Base-by-base conservation (phyloP, 2,797 vertebrate genomes). In the Meda fulgida region DNA sequence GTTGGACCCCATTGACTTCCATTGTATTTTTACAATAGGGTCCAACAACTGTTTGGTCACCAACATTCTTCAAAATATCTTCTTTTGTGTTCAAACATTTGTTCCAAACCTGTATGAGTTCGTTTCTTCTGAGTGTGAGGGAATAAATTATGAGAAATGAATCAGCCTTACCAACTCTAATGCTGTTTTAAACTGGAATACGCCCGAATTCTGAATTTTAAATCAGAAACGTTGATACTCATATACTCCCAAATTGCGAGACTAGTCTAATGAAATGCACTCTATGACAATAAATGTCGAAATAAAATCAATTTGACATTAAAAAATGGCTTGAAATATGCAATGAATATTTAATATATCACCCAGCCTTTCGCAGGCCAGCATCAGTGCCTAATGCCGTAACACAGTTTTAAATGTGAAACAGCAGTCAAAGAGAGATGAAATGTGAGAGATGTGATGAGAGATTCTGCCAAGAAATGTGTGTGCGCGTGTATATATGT, bases 381-480 rank as follows among this genome's bases (percentile, higher is more conserved):
- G 36, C 67, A 71, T 60, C 51, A 72, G 79, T 60, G 69, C 7
- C 38, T 72, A 81, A 81, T 58, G 26, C 26, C 53, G 9, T 46
- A 72, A 82, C 53, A 34, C 5, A 34, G 53, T 34, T 63, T 55
- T 55, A 40, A 29, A 73, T 7, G 40, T 19, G n/a, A 81, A 81
- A 72, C 51, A 21, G 48, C 67, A 72, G 53, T 34, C 48, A 43
- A 26, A 81, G 38, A 60, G 53, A 78, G 34, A 60, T n/a, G 23
- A n/a, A n/a, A n/a, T n/a, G n/a, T n/a, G n/a, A n/a, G n/a, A n/a
- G n/a, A n/a, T n/a, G n/a, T n/a, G n/a, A n/a, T n/a, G 38, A 60
- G 53, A 78, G 34, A 60, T n/a, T 13, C 53, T 40, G 23, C 75
- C 8, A 40, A 63, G n/a, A 36, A 21, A n/a, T n/a, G n/a, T n/a